phyloP scores from a whole-genome alignment of 2,797 vertebrate species.

The Oreochromis mossambicus region DNA sequence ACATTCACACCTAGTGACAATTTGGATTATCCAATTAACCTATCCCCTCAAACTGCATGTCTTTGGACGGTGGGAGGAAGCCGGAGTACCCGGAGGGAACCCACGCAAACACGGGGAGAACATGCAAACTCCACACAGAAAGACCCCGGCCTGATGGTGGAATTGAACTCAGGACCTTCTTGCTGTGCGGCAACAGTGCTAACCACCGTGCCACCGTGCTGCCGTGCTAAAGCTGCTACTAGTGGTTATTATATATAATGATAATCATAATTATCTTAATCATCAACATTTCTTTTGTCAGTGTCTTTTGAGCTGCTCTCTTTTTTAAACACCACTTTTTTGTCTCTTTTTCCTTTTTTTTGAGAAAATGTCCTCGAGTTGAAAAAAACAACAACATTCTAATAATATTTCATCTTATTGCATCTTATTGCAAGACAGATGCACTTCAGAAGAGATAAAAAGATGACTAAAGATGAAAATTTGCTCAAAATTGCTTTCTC shows the following conservation, averaged over 20 bases:
- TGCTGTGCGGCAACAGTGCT: too few relatives aligned
- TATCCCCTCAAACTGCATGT: too few relatives aligned
- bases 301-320: background rate
- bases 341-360: background rate
- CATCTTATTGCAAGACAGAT: background rate
- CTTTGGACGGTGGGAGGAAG: too few relatives aligned
- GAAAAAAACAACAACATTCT: fast-evolving
- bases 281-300: background rate
- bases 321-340: background rate
- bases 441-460: background rate
- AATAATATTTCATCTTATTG: background rate
- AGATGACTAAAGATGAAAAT: background rate
- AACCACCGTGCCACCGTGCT: too few relatives aligned
- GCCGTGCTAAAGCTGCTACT: background rate
- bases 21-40: too few relatives aligned
- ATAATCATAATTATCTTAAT: background rate
- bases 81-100: too few relatives aligned
- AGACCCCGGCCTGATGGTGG: too few relatives aligned
- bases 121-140: too few relatives aligned
- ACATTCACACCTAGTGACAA: too few relatives aligned
- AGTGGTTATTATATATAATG: background rate
- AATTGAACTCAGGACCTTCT: too few relatives aligned
- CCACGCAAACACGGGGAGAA: too few relatives aligned
- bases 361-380: background rate
- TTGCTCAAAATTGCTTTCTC: background rate